Evolutionary conservation across 2,113 vertebrate genomes (phyloP), one percentile per base, ranked within the genome.

Genomic region (Suncus etruscus): DNA sequence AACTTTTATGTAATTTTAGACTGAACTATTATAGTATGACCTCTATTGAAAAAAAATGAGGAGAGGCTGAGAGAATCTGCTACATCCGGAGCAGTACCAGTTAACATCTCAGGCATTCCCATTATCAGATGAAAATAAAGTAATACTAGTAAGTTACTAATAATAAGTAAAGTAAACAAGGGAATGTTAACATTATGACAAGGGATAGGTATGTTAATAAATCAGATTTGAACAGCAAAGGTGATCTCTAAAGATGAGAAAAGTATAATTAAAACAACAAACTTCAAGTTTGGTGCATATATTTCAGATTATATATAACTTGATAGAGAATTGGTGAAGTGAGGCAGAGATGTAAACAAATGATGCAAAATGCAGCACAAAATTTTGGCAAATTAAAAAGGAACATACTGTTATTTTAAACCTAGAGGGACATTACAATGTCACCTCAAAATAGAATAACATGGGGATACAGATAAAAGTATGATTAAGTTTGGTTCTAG

Each of bases 161-260:
- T 69, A 70, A 11, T 32, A 90, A 70, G 29, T 32, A 90, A 70
- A 22, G 48, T 27, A 58, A 90, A 91, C 58, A 61, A 25, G 27
- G 65, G 45, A 63, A 11, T 12, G 20, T 27, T 66, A 31, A 39
- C 76, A 66, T 39, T 29, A 77, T 29, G n/a, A 31, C 16, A 87
- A 78, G 47, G 75, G 45, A 69, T 9, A 45, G 39, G 32, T 32
- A 69, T 29, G 11, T 78, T 45, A 48, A 69, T 87, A 24, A 78
- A 58, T 45, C 58, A 22, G 11, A 78, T 69, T 69, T 54, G 79
- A 77, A 78, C 68, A 78, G 22, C 20, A 69, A 87, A 66, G 48
- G 65, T 51, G 27, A 27, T 87, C 77, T 68, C 31, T 25, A 68
- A 24, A 68, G 51, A 39, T 25, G 2, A 66, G 50, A 73, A 75